Conservation (phyloP, 2,113 vertebrate genomes). For the Perognathus longimembris region DNA sequence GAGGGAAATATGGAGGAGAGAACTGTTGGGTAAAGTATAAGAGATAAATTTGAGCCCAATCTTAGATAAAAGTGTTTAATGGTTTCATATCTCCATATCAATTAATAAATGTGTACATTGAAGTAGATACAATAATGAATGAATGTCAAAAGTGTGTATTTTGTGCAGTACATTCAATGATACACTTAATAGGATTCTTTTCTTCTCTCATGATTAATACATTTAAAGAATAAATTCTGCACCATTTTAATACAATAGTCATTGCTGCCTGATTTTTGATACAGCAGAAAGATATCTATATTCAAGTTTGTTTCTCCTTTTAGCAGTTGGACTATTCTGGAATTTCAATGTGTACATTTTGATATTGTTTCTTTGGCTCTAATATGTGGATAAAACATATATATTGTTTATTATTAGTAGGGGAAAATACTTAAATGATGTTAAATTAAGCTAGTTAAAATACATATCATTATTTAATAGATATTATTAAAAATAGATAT, state of each 20-base stretch:
- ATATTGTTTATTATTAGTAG: not conserved
- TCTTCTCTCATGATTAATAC: not conserved
- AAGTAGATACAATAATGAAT: not conserved
- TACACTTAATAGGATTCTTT: slow-evolving; percentile 1
- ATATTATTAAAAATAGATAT: no score
- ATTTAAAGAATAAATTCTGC: not conserved
- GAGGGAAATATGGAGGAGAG: not conserved
- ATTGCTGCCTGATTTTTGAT: not conserved
- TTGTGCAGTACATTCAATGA: not conserved
- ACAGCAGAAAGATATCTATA: not conserved
- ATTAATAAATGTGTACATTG: not conserved
- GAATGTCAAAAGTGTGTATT: not conserved
- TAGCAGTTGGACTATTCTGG: not conserved
- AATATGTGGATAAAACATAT: not conserved
- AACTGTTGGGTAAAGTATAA: not conserved
- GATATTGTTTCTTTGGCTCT: not conserved
- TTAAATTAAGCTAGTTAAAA: not conserved
- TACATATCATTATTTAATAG: no score
- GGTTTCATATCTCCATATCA: not conserved
- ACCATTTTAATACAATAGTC: not conserved
- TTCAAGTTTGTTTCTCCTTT: slow-evolving; percentile 13
- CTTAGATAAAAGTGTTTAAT: not conserved
- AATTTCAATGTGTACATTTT: not conserved
- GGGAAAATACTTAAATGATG: not conserved
- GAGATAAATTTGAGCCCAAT: not conserved